Conservation (phyloP, 1,140 invertebrate genomes). For the Mactra quadrangularis region DNA sequence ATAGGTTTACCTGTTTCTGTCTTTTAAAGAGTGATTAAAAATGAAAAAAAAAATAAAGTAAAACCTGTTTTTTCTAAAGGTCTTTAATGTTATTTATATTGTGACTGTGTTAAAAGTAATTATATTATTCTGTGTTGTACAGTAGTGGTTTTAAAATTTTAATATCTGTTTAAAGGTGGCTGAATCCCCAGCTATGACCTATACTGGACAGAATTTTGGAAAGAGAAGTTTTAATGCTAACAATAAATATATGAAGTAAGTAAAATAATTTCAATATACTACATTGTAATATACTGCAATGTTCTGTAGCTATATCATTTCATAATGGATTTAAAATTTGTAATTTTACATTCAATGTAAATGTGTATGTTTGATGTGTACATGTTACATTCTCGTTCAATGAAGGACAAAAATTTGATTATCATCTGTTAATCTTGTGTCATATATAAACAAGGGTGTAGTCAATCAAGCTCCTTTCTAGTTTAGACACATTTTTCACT, state of each 20-base stretch:
- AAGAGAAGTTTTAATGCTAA: neutral
- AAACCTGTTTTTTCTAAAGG: neutral
- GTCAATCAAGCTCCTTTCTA: no score
- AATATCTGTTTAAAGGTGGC: slow-evolving; percentile 51
- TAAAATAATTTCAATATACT: neutral
- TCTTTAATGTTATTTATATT: neutral
- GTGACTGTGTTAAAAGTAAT: neutral
- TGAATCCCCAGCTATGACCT: slow-evolving; percentile 61
- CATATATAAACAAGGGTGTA: no score
- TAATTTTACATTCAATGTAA: neutral
- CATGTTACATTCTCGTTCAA: neutral
- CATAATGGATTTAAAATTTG: neutral
- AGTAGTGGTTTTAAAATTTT: neutral
- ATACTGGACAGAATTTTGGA: slow-evolving; percentile 64
- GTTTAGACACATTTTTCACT: no score
- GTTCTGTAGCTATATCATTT: neutral
- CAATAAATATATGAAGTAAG: slow-evolving; percentile 1
- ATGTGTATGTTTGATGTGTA: neutral
- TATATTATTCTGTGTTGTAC: neutral
- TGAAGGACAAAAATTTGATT: neutral
- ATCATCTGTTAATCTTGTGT: neutral
- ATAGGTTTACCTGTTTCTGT: neutral
- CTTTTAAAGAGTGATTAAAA: neutral
- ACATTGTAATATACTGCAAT: neutral
- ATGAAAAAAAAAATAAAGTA: neutral